Conservation (phyloP, 2,888 invertebrate species). For the Cacoxenus indagator region DNA sequence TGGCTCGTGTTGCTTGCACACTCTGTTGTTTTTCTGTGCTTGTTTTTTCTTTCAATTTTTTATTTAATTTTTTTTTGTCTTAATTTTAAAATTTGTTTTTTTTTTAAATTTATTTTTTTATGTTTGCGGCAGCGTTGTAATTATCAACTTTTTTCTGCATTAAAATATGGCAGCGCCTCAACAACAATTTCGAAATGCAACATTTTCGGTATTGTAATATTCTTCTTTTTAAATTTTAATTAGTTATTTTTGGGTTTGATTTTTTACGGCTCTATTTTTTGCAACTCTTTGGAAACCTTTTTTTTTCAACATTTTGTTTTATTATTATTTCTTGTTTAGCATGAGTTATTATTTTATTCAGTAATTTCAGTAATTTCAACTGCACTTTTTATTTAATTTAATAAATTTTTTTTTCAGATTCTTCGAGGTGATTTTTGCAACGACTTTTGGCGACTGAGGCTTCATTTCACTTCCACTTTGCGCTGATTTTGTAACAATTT, state of each 20-base stretch:
- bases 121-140: not conserved
- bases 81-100: not conserved
- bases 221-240: constrained; percentile 24
- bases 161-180: too few relatives aligned
- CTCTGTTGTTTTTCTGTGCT: not conserved
- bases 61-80: not conserved
- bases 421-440: too few relatives aligned
- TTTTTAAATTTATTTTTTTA: not conserved
- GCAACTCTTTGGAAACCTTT: not conserved
- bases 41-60: not conserved
- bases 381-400: constrained; percentile 22
- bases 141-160: not conserved
- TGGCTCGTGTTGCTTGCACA: too few relatives aligned
- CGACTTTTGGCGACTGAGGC: not conserved
- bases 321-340: too few relatives aligned
- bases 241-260: not conserved
- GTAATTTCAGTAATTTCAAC: too few relatives aligned
- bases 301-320: too few relatives aligned
- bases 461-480: not conserved
- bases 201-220: not conserved
- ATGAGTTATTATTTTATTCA: too few relatives aligned
- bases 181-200: constrained; percentile 12
- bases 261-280: too few relatives aligned
- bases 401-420: constrained; percentile 7
- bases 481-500: constrained; percentile 19